Evolutionary conservation across 2,113 vertebrate species (phyloP).

Genomic region (Noctilio leporinus): DNA sequence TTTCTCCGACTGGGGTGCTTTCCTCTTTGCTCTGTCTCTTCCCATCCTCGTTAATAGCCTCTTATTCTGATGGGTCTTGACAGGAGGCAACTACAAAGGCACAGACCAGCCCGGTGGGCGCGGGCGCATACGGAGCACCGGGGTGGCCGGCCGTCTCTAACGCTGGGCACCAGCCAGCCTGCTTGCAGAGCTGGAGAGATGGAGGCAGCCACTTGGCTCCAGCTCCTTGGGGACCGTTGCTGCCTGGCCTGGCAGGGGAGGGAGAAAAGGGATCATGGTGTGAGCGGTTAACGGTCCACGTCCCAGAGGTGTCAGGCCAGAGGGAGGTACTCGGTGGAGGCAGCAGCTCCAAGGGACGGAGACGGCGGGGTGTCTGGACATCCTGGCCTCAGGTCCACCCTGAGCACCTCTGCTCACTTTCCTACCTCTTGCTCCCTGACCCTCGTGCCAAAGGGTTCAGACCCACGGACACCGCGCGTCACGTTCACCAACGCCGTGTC

Average conservation of each 20-base stretch:
- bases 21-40: constrained; percentile 59
- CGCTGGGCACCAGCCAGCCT: not conserved
- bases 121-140: not conserved
- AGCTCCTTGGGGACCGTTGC: not conserved
- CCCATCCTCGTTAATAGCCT: constrained; percentile 51
- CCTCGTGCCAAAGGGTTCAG: not conserved
- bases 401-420: not conserved
- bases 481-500: not conserved
- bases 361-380: rapidly evolving
- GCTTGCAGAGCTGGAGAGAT: not conserved
- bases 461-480: not conserved
- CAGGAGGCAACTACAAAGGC: not conserved
- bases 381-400: not conserved
- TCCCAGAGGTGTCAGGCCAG: constrained; percentile 9
- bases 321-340: too few species aligned
- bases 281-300: not conserved
- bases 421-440: not conserved
- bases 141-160: not conserved
- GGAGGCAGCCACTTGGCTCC: not conserved
- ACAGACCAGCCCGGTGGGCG: not conserved
- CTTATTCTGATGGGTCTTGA: constrained; percentile 31
- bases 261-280: not conserved
- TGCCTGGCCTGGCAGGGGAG: not conserved
- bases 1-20: constrained; percentile 33
- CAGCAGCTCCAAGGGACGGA: too few species aligned